Conservation (phyloP, 2,888 invertebrate genomes). For the Molanna angustata region DNA sequence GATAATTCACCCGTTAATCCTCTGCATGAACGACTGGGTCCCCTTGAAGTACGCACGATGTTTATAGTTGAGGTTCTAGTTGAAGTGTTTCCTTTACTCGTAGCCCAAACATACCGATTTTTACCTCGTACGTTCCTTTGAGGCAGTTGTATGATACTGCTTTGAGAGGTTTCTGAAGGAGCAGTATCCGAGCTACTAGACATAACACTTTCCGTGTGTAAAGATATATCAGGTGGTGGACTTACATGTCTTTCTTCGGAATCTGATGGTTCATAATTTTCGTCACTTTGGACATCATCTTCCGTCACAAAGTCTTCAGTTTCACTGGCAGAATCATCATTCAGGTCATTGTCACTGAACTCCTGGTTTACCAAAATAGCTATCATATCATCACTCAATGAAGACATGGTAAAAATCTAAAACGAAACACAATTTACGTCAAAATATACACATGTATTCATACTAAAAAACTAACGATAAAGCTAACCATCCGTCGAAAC, state of each 20-base stretch:
- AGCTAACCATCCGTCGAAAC: too few species aligned
- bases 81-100: slow-evolving; percentile 6
- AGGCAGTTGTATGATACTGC: slow-evolving; percentile 8
- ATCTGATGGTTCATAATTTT: slow-evolving; percentile 25
- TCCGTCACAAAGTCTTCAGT: slow-evolving; percentile 24
- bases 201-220: slow-evolving; percentile 16
- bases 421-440: not conserved
- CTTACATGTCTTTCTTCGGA: slow-evolving; percentile 17
- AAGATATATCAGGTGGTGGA: slow-evolving; percentile 12
- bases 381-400: not conserved
- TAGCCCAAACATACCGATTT: slow-evolving; percentile 16
- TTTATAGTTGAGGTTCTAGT: slow-evolving; percentile 10
- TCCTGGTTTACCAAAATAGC: not conserved
- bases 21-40: slow-evolving; percentile 8
- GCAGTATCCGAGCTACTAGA: too few species aligned
- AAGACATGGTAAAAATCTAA: not conserved
- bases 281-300: slow-evolving; percentile 27
- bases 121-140: slow-evolving; percentile 18
- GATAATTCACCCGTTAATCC: not conserved
- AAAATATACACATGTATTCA: too few species aligned
- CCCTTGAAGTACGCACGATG: slow-evolving; percentile 13
- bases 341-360: not conserved
- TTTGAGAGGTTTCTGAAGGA: too few species aligned
- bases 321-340: slow-evolving; percentile 6
- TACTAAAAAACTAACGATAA: too few species aligned